Evolutionary conservation across 1,140 invertebrate species (phyloP).

Genomic region (Coelopa frigida): DNA sequence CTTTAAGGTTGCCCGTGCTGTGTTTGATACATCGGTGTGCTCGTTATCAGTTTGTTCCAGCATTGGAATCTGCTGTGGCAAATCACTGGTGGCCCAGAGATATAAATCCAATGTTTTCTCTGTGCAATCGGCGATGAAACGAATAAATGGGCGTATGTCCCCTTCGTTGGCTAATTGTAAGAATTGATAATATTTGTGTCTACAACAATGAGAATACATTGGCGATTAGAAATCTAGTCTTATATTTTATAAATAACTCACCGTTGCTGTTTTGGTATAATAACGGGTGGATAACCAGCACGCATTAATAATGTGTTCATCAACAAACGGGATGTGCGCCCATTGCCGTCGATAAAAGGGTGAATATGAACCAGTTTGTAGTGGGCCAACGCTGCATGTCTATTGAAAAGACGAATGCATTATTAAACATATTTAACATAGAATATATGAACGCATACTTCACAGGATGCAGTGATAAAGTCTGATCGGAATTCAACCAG

Average conservation of each 20-base stretch:
- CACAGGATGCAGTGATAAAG: constrained; percentile 76
- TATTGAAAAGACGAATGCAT: constrained; percentile 4
- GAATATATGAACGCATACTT: constrained; percentile 48
- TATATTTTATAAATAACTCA: constrained; percentile 4
- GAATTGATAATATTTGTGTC: constrained; percentile 75
- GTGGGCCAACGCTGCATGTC: constrained; percentile 83
- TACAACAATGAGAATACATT: constrained; percentile 9
- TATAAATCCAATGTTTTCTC: constrained; percentile 91
- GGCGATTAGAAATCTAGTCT: too few species aligned
- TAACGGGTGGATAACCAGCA: constrained; percentile 93
- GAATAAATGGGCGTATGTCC: constrained; percentile 84
- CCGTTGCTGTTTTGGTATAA: constrained; percentile 86
- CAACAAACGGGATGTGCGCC: constrained; percentile 83
- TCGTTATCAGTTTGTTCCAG: constrained; percentile 44
- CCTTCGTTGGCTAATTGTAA: constrained; percentile 86
- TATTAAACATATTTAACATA: constrained; percentile 5
- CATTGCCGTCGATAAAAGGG: constrained; percentile 90
- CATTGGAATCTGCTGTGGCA: constrained; percentile 52
- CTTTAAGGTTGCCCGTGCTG: background rate
- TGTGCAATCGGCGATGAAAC: constrained; percentile 92
- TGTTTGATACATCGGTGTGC: background rate
- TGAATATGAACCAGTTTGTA: constrained; percentile 95
- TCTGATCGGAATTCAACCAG: constrained; percentile 86
- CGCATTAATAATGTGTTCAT: constrained; percentile 98
- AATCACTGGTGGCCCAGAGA: constrained; percentile 68